A percentile compares a stretch with the other conserved stretches of the same genome.
Evolutionary conservation across 2,113 vertebrate species (phyloP).

Genomic region (Xenus cinereus): DNA sequence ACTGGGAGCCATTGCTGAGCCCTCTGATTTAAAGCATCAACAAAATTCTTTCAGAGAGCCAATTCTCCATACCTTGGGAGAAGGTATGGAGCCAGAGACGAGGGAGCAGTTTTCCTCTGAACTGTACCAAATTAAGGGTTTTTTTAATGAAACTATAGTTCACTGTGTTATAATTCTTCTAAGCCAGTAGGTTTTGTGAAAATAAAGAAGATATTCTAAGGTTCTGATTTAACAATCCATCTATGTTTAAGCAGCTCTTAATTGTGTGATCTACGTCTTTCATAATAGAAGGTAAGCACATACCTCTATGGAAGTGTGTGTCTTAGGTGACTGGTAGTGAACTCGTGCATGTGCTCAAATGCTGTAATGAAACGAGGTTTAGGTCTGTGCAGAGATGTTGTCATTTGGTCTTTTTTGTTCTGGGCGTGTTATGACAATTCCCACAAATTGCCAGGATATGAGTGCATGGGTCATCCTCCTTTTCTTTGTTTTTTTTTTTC

Average conservation of each 20-base stretch:
- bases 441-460: constrained; percentile 23
- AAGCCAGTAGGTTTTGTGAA: background rate
- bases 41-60: background rate
- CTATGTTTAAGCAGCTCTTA: background rate
- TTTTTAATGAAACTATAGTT: background rate
- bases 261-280: background rate
- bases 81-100: background rate
- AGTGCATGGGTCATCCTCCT: background rate
- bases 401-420: background rate
- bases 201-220: background rate
- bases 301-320: accelerated
- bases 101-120: background rate
- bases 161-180: background rate
- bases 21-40: background rate
- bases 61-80: background rate
- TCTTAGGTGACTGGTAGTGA: background rate
- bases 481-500: background rate
- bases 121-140: background rate
- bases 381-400: background rate
- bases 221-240: background rate
- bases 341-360: accelerated
- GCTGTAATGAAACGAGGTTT: background rate
- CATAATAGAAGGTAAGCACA: background rate
- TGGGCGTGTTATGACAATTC: background rate
- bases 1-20: background rate